phyloP scores from a whole-genome alignment of 1,140 invertebrate species.

The Zophobas atratus region DNA sequence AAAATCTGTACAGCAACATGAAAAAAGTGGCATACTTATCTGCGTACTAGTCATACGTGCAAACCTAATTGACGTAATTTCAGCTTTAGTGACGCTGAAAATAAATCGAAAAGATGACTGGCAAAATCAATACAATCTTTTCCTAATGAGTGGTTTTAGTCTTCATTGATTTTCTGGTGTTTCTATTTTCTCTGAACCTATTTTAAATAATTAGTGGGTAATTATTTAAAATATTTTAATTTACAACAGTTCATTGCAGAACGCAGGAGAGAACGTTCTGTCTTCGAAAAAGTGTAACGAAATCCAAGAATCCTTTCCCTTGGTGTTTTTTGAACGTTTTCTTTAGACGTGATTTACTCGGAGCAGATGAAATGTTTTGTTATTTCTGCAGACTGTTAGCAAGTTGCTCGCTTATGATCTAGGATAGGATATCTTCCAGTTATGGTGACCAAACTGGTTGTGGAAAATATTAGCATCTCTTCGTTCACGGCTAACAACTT shows the following conservation, averaged over 20 bases:
- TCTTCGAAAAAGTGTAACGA: not conserved
- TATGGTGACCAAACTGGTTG: constrained; percentile 43
- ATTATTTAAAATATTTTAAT: constrained; percentile 11
- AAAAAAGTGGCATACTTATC: not conserved
- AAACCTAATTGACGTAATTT: constrained; percentile 26
- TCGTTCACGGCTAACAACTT: constrained; percentile 48
- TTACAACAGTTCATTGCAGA: not conserved
- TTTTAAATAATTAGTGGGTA: constrained; percentile 12
- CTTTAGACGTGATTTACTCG: not conserved
- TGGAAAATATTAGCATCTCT: constrained; percentile 48
- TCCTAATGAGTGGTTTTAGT: constrained; percentile 23
- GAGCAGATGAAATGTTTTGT: not conserved
- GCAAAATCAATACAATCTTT: constrained; percentile 20
- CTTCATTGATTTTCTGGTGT: constrained; percentile 25
- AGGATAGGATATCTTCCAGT: constrained; percentile 32
- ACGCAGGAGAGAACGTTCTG: not conserved
- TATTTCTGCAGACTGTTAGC: not conserved
- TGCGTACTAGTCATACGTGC: not conserved
- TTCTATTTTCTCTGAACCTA: constrained; percentile 12
- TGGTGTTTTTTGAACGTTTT: not conserved
- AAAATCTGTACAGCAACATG: not conserved
- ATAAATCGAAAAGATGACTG: constrained; percentile 36
- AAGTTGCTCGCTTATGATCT: constrained; percentile 12
- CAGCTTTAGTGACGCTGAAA: constrained; percentile 5
- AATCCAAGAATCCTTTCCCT: not conserved